Conservation (phyloP, 1,140 invertebrate genomes). For the Drosophila mayri region DNA sequence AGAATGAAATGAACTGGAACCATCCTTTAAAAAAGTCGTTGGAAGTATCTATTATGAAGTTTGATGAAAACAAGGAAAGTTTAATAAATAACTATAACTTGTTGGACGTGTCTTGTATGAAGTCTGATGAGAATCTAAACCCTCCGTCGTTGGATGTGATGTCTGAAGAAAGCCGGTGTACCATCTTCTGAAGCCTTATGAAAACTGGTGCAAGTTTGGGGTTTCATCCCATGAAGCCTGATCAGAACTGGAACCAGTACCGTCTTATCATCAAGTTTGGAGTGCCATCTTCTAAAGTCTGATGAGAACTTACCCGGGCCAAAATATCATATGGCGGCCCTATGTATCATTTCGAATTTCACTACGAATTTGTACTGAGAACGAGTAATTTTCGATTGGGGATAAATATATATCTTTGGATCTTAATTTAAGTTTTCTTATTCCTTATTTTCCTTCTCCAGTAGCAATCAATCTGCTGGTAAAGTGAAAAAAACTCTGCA, state of each 20-base stretch:
- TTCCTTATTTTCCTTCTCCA: background rate
- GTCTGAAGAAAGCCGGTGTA: no score
- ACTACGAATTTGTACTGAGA: background rate
- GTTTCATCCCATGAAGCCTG: background rate
- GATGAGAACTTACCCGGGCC: background rate
- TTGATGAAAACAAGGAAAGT: no score
- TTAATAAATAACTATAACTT: no score
- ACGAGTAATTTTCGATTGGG: background rate
- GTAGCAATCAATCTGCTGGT: slow-evolving; percentile 9
- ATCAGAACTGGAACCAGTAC: background rate
- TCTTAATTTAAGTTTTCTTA: background rate
- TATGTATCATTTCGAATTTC: background rate
- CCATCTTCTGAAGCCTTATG: no score
- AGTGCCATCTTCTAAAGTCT: background rate
- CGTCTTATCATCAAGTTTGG: background rate
- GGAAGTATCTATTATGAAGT: no score
- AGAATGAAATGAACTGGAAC: no score
- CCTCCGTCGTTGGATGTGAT: no score
- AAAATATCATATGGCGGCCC: no score
- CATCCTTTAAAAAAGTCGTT: no score
- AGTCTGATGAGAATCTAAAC: background rate
- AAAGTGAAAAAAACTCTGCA: slow-evolving; percentile 7
- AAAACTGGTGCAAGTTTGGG: background rate
- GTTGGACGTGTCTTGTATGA: background rate
- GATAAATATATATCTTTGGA: background rate